Percentiles rank a stretch among this genome's conserved stretches.
Evolutionary conservation across 2,113 vertebrate genomes (phyloP).

Genomic region (Lampris incognitus): DNA sequence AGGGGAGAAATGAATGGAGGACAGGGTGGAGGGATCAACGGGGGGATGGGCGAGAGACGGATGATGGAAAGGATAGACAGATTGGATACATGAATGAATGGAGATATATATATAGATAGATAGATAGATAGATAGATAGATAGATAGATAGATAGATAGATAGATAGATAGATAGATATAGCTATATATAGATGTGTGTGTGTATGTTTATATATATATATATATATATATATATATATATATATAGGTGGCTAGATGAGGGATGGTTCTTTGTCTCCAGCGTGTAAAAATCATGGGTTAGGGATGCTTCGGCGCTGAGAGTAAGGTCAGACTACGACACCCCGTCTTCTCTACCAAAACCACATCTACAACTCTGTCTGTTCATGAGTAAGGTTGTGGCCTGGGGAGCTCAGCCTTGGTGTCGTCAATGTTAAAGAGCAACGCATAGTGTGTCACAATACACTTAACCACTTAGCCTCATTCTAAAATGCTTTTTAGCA

Average conservation of each 20-base stretch:
- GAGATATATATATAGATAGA: not conserved
- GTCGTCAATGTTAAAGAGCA: not conserved
- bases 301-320: not conserved
- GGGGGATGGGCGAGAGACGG: slow-evolving; percentile 23
- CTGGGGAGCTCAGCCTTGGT: not conserved
- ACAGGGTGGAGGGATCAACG: slow-evolving; percentile 44
- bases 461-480: no score
- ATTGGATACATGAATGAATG: not conserved
- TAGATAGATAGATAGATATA: no score
- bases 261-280: not conserved
- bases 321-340: not conserved
- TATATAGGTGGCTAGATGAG: slow-evolving; percentile 3
- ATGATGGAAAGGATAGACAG: slow-evolving; percentile 8
- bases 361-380: slow-evolving; percentile 2
- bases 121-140: slow-evolving; percentile 23
- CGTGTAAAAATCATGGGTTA: not conserved
- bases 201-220: no score
- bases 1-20: slow-evolving; percentile 41
- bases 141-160: not conserved
- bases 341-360: not conserved
- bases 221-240: not conserved
- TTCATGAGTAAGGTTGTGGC: not conserved
- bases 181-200: no score
- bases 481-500: no score
- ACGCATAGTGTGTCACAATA: no score